Conservation (phyloP, 2,113 vertebrate species). For the Sula dactylatra region DNA sequence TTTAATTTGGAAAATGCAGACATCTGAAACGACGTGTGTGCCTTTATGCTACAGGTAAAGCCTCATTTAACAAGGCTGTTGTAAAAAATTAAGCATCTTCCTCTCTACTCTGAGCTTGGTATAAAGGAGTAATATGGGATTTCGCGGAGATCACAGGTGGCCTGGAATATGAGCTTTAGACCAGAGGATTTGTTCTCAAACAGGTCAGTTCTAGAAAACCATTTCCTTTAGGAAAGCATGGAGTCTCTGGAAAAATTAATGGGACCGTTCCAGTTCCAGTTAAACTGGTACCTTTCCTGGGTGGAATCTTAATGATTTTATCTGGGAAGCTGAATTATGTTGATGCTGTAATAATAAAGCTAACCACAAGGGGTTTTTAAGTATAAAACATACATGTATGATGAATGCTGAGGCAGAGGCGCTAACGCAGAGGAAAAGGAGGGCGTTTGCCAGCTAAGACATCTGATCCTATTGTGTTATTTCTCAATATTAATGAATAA, state of each 20-base stretch:
- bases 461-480: conserved; percentile 3
- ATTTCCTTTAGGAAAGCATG: neutral
- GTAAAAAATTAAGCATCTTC: neutral
- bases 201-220: neutral
- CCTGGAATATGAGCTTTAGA: neutral
- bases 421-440: neutral
- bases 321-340: neutral
- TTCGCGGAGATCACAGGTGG: neutral
- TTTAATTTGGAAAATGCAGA: neutral
- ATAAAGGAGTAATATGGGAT: neutral
- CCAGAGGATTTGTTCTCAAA: neutral
- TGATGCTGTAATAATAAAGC: neutral
- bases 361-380: neutral
- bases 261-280: neutral
- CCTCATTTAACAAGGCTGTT: neutral
- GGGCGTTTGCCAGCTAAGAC: neutral
- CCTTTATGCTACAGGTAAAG: neutral
- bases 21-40: fast-evolving
- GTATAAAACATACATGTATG: neutral
- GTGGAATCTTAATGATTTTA: neutral
- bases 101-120: neutral
- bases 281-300: neutral
- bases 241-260: neutral
- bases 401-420: neutral
- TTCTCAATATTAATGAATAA: conserved; percentile 38